Conservation (phyloP, 1,140 invertebrate species). For the Sycophila sp. region DNA sequence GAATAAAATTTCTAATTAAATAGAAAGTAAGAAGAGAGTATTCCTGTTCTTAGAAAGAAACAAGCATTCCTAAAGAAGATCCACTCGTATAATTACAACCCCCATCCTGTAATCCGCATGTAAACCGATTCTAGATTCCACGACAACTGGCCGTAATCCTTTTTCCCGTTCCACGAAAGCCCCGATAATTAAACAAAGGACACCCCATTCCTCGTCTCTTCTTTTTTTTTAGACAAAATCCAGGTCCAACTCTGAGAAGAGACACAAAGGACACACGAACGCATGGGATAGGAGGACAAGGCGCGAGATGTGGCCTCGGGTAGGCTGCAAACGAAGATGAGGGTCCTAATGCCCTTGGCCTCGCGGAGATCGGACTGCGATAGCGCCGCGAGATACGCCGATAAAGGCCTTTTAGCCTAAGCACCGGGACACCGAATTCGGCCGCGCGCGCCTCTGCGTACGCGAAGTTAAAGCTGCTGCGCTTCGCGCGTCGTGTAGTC, state of each 20-base stretch:
- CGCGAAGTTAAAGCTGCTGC: not conserved
- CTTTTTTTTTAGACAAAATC: not conserved
- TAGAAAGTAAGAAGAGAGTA: too few relatives aligned
- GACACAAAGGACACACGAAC: not conserved
- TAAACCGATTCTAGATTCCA: not conserved
- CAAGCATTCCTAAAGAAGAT: too few relatives aligned
- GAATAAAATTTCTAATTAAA: too few relatives aligned
- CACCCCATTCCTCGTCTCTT: not conserved
- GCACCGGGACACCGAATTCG: slow-evolving; percentile 45
- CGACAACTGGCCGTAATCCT: not conserved
- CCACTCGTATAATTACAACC: too few relatives aligned
- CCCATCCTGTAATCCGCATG: not conserved
- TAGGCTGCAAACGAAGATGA: slow-evolving; percentile 52
- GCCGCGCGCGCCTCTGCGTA: not conserved
- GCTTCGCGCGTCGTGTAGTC: not conserved
- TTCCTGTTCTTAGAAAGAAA: too few relatives aligned
- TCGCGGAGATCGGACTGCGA: slow-evolving; percentile 45
- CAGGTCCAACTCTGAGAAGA: not conserved
- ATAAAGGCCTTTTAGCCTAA: slow-evolving; percentile 58
- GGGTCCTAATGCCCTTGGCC: slow-evolving; percentile 48
- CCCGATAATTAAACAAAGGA: slow-evolving; percentile 25
- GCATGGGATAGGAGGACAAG: not conserved
- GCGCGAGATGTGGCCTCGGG: slow-evolving; percentile 19
- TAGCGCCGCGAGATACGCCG: slow-evolving; percentile 52
- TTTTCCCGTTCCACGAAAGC: not conserved